Conservation (phyloP, 1,140 invertebrate species). For the Saccostrea cuccullata region DNA sequence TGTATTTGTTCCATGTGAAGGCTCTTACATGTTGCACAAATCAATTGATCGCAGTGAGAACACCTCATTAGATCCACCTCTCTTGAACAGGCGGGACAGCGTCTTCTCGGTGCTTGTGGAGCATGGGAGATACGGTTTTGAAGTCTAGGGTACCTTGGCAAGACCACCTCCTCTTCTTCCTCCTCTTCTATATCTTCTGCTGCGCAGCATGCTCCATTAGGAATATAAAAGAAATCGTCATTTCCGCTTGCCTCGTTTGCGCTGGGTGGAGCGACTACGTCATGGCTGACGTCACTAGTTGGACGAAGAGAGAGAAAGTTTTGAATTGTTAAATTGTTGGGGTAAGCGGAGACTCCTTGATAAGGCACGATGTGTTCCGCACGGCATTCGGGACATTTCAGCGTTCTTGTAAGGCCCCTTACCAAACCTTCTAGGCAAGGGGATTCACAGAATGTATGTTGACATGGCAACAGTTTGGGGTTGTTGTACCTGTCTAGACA, state of each 20-base stretch:
- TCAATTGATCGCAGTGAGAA: conserved; percentile 96
- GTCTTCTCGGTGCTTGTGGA: conserved; percentile 50
- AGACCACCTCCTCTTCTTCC: conserved; percentile 18
- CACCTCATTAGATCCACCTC: conserved; percentile 94
- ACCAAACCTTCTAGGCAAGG: conserved; percentile 79
- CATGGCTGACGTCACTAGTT: conserved; percentile 93
- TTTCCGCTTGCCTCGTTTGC: conserved; percentile 25
- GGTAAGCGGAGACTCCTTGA: conserved; percentile 65
- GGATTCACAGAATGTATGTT: conserved; percentile 99
- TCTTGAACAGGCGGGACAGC: conserved; percentile 87
- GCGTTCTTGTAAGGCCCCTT: conserved; percentile 56
- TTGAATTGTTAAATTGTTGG: conserved; percentile 72
- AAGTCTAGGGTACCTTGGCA: conserved; percentile 23
- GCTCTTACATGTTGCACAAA: conserved; percentile 91
- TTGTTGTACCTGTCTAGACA: conserved; percentile 97
- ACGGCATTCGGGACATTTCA: conserved; percentile 99
- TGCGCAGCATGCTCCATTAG: conserved; percentile 80
- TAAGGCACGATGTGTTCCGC: conserved; percentile 96
- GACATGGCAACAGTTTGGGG: conserved; percentile 98
- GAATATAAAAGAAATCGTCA: conserved; percentile 77
- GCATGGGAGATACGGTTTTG: conserved; percentile 29
- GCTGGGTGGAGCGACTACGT: conserved; percentile 67
- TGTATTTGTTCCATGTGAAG: conserved; percentile 97
- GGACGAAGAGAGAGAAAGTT: conserved; percentile 78
- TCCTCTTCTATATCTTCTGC: background rate